Evolutionary conservation across 2,888 invertebrate species (phyloP).

Genomic region (Drosophila monieri): DNA sequence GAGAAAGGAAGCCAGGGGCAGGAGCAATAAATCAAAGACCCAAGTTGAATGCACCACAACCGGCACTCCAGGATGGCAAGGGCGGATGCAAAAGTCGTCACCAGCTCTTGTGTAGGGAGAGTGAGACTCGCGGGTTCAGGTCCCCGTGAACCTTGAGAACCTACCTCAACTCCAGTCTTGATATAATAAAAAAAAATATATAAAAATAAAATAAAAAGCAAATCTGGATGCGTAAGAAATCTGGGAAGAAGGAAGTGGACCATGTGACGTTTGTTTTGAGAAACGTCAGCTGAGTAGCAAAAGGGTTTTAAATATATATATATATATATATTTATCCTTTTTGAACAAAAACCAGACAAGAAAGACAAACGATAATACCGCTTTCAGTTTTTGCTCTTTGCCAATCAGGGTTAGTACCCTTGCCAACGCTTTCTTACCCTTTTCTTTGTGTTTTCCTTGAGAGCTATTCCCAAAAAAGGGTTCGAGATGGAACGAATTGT

Average conservation of each 20-base stretch:
- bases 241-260: slow-evolving; percentile 18
- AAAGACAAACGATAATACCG: slow-evolving; percentile 68
- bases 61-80: slow-evolving; percentile 26
- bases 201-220: slow-evolving; percentile 57
- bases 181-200: neutral
- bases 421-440: neutral
- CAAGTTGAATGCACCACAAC: slow-evolving; percentile 74
- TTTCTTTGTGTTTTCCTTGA: neutral
- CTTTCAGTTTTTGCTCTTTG: slow-evolving; percentile 70
- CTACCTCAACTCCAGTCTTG: slow-evolving; percentile 52
- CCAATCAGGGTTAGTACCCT: slow-evolving; percentile 46
- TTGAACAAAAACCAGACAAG: neutral
- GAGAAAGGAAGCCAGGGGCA: slow-evolving; percentile 42
- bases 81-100: slow-evolving; percentile 76
- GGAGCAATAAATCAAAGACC: slow-evolving; percentile 77
- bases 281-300: slow-evolving; percentile 77
- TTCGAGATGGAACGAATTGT: slow-evolving; percentile 14
- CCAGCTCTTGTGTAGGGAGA: slow-evolving; percentile 55
- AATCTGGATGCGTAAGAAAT: slow-evolving; percentile 54
- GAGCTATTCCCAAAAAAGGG: slow-evolving; percentile 8
- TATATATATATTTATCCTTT: slow-evolving; percentile 1
- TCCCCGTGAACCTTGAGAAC: slow-evolving; percentile 51
- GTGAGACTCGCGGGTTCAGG: neutral
- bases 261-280: slow-evolving; percentile 63
- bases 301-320: slow-evolving; percentile 59